Base-by-base conservation (phyloP, 2,888 invertebrate species). In the Laspeyria flexula region DNA sequence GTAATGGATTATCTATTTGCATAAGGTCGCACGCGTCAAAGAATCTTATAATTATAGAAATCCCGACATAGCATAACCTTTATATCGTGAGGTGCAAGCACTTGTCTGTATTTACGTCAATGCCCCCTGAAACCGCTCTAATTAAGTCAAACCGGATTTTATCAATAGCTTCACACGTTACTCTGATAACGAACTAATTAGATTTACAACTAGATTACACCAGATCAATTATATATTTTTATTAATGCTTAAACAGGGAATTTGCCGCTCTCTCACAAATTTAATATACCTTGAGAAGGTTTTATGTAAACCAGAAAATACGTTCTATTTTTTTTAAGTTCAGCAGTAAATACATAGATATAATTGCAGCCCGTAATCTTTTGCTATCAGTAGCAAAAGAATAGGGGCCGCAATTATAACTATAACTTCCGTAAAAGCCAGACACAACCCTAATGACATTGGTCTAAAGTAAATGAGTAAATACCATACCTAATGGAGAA, bases 51-150 rank as follows among this genome's bases (percentile, higher is more conserved):
- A 43, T 38, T 38, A 52, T 49, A 47, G 23, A 42, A 35, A n/a
- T n/a, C 12, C 34, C 31, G 48, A 30, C 33, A 52, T 29, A 57
- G 52, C 30, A 53, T 60, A 55, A 55, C 50, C 56, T 45, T 39
- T 23, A 13, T 41, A 55, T 46, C 52, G 13, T 12, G 15, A 51
- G 50, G 53, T 54, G 47, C 44, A 37, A 34, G 38, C 38, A 46
- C 42, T 30, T 38, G 39, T 35, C 9, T 6, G 42, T 44, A 59
- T 71, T 75, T 81, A 63, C 82, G 81, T 83, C 83, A 83, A 78
- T 81, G 76, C 54, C 71, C 74, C 64, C 50, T 69, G 52, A 55
- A 66, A 60, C 51, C 58, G 39, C 43, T 57, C 47, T 73, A 70
- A 72, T 71, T 65, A 58, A 53, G 41, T 60, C 25, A 49, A 61